phyloP scores from a whole-genome alignment of 2,888 invertebrate species.

The Camponotus fellah region DNA sequence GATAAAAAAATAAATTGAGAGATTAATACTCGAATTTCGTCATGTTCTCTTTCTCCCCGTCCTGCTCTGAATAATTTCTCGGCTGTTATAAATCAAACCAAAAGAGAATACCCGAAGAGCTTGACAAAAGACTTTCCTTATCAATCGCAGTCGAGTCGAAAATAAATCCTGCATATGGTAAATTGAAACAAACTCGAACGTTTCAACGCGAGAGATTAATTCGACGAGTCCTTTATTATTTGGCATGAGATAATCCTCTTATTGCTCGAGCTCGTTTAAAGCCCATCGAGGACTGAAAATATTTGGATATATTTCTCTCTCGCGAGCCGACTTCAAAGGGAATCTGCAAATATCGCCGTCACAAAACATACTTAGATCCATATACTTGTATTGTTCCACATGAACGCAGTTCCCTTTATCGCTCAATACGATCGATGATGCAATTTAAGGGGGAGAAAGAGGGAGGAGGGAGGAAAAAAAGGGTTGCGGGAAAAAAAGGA shows the following conservation, averaged over 20 bases:
- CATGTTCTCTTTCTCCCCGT: conserved; percentile 7
- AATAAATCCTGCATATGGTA: conserved; percentile 31
- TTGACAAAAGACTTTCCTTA: conserved; percentile 41
- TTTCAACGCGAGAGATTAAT: conserved; percentile 25
- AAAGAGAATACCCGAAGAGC: conserved; percentile 18
- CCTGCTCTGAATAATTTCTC: conserved; percentile 15
- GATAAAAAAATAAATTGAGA: conserved; percentile 25
- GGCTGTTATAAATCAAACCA: conserved; percentile 32
- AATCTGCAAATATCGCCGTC: conserved; percentile 46
- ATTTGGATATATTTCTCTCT: conserved; percentile 46
- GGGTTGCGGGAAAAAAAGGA: neutral
- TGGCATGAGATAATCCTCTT: conserved; percentile 36
- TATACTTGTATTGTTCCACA: conserved; percentile 34
- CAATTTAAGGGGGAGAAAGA: neutral
- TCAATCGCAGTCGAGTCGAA: conserved; percentile 20
- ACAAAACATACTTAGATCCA: conserved; percentile 11
- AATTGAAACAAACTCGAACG: conserved; percentile 3
- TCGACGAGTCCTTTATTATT: conserved; percentile 16
- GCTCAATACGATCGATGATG: conserved; percentile 24
- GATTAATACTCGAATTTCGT: conserved; percentile 39
- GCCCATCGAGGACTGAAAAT: conserved; percentile 18
- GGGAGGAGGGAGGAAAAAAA: neutral
- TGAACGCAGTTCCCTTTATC: conserved; percentile 34
- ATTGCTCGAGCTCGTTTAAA: conserved; percentile 26
- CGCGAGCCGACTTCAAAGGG: conserved; percentile 24